phyloP scores from a whole-genome alignment of 1,140 invertebrate species.

The Steinernema feltiae region DNA sequence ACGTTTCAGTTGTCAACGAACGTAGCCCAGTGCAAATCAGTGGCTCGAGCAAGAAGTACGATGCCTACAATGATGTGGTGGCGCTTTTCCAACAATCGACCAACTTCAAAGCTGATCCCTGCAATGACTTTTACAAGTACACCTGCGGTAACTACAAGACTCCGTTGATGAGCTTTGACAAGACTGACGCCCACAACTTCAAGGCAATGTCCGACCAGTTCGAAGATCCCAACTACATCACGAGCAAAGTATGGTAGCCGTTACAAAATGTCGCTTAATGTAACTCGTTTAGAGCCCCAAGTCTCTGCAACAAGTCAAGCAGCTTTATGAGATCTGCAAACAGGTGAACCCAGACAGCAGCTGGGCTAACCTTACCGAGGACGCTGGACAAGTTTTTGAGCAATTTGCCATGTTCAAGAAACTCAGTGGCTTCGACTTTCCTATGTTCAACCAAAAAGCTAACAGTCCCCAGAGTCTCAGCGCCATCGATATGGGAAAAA shows the following conservation, averaged over 20 bases:
- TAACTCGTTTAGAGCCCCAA: background rate
- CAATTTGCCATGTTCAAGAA: background rate
- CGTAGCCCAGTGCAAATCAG: background rate
- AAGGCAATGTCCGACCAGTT: slow-evolving; percentile 25
- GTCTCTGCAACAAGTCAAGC: background rate
- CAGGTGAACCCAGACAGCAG: background rate
- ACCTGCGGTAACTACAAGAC: slow-evolving; percentile 81
- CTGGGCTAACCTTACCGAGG: background rate
- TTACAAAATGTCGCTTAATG: background rate
- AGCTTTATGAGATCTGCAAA: background rate
- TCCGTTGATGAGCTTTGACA: slow-evolving; percentile 30
- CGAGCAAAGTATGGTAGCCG: slow-evolving; percentile 15
- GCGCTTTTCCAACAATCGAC: slow-evolving; percentile 62
- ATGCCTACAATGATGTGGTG: slow-evolving; percentile 22
- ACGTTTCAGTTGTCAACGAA: slow-evolving; percentile 9
- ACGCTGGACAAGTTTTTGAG: background rate
- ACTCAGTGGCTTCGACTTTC: slow-evolving; percentile 18
- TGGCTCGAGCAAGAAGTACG: background rate
- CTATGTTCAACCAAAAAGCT: slow-evolving; percentile 30
- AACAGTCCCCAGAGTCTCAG: slow-evolving; percentile 16
- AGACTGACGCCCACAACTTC: slow-evolving; percentile 30
- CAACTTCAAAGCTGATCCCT: slow-evolving; percentile 74
- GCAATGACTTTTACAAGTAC: slow-evolving; percentile 88
- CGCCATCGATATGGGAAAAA: slow-evolving; percentile 12
- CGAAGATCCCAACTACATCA: slow-evolving; percentile 19